Evolutionary conservation across 2,113 vertebrate genomes (phyloP).

Genomic region (Piprites chloris): DNA sequence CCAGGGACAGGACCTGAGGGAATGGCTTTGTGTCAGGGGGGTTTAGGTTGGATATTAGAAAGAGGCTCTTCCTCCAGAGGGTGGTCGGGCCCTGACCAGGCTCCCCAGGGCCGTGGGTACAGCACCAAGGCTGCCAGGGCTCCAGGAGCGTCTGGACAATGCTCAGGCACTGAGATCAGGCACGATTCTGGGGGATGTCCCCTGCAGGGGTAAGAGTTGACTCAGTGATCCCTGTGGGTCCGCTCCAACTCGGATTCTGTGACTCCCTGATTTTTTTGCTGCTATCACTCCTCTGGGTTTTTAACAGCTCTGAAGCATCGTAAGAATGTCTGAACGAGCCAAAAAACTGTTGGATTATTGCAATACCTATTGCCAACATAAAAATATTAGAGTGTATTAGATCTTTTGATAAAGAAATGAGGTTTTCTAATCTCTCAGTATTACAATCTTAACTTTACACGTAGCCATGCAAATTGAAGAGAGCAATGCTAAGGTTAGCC

Average conservation of each 20-base stretch:
- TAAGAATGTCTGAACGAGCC: background rate
- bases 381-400: constrained; percentile 26
- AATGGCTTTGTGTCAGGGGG: background rate
- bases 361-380: background rate
- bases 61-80: background rate
- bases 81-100: fast-evolving
- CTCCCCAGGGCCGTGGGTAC: background rate
- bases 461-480: constrained; percentile 1
- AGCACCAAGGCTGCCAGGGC: background rate
- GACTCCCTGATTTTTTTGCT: background rate
- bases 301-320: background rate
- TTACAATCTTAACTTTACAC: background rate
- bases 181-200: background rate
- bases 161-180: background rate
- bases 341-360: background rate
- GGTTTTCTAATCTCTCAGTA: constrained; percentile 11
- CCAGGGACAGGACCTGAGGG: background rate
- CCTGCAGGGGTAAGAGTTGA: background rate
- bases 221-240: background rate
- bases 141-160: too few species aligned
- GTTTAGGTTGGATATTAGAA: background rate
- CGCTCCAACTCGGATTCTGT: background rate
- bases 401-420: constrained; percentile 21
- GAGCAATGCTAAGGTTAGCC: background rate
- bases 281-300: background rate